A percentile compares a stretch with the other conserved stretches of the same genome.
Evolutionary conservation across 2,113 vertebrate species (phyloP).

Genomic region (Planiliza haematocheilus): DNA sequence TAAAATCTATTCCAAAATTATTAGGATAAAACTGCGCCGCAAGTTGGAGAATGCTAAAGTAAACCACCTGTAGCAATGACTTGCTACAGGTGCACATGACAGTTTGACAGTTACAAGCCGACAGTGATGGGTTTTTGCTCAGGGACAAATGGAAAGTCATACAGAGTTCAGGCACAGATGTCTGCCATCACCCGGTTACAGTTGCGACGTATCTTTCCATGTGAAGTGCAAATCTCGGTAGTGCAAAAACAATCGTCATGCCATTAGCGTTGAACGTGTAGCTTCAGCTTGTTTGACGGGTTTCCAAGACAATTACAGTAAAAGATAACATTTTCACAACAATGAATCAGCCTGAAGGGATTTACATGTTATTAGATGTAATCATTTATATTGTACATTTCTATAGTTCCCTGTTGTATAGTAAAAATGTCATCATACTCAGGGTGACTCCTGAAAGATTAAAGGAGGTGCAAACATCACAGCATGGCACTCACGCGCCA

Average conservation of each 20-base stretch:
- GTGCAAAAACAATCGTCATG: no score
- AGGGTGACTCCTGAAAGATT: conserved; percentile 18
- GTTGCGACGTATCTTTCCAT: conserved; percentile 33
- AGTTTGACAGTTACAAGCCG: conserved; percentile 58
- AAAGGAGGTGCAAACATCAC: conserved; percentile 1
- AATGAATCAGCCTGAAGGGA: no score
- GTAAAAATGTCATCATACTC: conserved; percentile 46
- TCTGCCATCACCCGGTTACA: conserved; percentile 35
- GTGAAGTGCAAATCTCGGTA: conserved; percentile 25
- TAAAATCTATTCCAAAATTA: neutral
- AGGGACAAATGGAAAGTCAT: conserved; percentile 58
- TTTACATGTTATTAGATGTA: neutral
- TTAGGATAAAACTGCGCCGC: neutral
- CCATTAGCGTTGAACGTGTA: no score
- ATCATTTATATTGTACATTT: neutral
- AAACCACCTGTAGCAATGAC: neutral
- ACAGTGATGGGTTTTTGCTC: conserved; percentile 44
- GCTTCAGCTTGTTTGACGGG: no score
- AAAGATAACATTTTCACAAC: no score
- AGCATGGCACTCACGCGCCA: conserved; percentile 22
- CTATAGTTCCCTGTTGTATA: neutral
- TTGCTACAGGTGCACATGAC: conserved; percentile 45
- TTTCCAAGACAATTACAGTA: no score
- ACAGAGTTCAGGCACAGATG: conserved; percentile 60
- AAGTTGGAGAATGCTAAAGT: conserved; percentile 19